Evolutionary conservation across 2,113 vertebrate genomes (phyloP), one percentile per base, ranked within the genome.

Genomic region (Carassius auratus): DNA sequence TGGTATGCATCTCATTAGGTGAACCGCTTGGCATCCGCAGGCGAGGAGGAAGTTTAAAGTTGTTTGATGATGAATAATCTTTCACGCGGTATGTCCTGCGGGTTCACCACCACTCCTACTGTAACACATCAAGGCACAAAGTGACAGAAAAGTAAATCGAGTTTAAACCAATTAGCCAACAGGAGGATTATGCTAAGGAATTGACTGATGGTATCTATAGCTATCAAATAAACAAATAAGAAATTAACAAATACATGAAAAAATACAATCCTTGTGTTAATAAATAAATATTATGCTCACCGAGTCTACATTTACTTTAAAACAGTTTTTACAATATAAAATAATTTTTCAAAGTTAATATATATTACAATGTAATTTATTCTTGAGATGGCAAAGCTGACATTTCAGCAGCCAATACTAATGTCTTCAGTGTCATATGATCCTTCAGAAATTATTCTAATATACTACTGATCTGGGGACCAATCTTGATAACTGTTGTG

Each of bases 21-120:
- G 85, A 94, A 94, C 94, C 94, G 94, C 93, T 94, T 93, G 93
- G 92, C 91, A 89, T 94, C 94, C 92, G 92, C 91, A 86, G 87
- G 66, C 90, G 86, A 91, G 91, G 88, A 94, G 94, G 93, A 93
- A 93, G 92, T 94, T 91, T 93, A 93, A 92, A 90, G 93, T 93
- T 92, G 91, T 92, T 92, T 87, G 87, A 91, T 93, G 92, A 93
- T 92, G 89, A 94, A 94, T 93, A 89, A 91, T 90, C 91, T 92
- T 80, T 87, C 88, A 87, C 89, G 85, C 91, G 61, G 81, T 90
- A 90, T 93, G 91, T 92, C 92, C 91, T 88, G 86, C 86, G 90
- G 90, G 82, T 82, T 86, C 59, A 45, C 78, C 64, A 85, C 85
- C 81, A 64, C 48, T 38, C 71, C 86, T 80, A 69, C 87, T 87